Evolutionary conservation across 2,797 vertebrate genomes (phyloP).

Genomic region (Danio jaintianensis): DNA sequence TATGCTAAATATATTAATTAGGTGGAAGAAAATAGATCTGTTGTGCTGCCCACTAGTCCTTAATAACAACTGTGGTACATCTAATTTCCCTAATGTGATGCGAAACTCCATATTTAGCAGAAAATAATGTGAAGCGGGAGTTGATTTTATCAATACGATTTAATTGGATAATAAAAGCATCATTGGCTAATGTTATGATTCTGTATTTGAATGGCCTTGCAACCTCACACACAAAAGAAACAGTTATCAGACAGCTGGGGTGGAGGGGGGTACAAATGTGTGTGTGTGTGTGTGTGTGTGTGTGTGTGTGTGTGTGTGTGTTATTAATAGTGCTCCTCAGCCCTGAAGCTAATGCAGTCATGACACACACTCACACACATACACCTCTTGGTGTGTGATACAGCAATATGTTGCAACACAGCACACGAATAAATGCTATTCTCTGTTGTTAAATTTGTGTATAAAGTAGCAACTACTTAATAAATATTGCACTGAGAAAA

Average conservation of each 20-base stretch:
- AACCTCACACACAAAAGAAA: neutral
- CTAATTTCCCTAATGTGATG: neutral
- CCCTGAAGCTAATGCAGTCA: conserved; percentile 20
- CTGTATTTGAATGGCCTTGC: neutral
- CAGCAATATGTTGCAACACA: neutral
- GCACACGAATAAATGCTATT: neutral
- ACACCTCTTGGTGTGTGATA: conserved; percentile 1
- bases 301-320: conserved; percentile 9
- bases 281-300: conserved; percentile 2
- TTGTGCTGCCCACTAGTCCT: neutral
- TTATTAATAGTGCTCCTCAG: conserved; percentile 37
- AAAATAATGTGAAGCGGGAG: neutral
- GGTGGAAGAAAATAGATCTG: neutral
- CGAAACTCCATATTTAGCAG: conserved; percentile 9
- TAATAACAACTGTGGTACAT: neutral
- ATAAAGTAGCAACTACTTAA: neutral
- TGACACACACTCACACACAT: conserved; percentile 18
- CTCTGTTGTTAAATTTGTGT: neutral
- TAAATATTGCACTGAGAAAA: neutral
- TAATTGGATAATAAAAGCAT: conserved; percentile 6
- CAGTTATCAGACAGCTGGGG: conserved; percentile 15
- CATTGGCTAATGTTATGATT: neutral
- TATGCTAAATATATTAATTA: no score
- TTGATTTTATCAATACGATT: neutral
- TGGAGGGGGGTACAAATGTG: neutral